A percentile compares a stretch with the other conserved stretches of the same genome.
Evolutionary conservation across 2,888 invertebrate species (phyloP).

Genomic region (Scaptomyza caliginosa): DNA sequence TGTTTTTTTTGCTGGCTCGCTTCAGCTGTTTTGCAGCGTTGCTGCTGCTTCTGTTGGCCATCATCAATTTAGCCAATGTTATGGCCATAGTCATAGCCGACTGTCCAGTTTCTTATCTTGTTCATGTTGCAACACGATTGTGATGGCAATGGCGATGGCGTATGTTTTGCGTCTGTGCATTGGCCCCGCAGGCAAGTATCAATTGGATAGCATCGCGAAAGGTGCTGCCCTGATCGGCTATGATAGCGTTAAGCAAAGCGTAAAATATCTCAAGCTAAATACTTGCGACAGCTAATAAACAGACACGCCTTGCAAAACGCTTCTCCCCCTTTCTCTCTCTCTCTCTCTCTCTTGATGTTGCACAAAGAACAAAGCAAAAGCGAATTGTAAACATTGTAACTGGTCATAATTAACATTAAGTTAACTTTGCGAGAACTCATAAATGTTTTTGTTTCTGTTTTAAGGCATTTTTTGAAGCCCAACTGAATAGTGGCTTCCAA

Average conservation of each 20-base stretch:
- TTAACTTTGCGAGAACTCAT: too few species aligned
- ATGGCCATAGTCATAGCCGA: slow-evolving; percentile 3
- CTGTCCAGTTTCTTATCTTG: slow-evolving; percentile 55
- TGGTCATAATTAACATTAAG: neutral
- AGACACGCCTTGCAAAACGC: slow-evolving; percentile 25
- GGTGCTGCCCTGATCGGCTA: slow-evolving; percentile 44
- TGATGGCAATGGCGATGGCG: slow-evolving; percentile 44
- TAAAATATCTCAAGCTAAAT: slow-evolving; percentile 27
- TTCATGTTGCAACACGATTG: slow-evolving; percentile 65
- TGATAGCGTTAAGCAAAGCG: slow-evolving; percentile 41
- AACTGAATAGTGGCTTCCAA: slow-evolving; percentile 31
- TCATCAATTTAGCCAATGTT: slow-evolving; percentile 35
- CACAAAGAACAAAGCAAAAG: neutral
- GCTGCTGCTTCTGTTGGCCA: slow-evolving; percentile 24
- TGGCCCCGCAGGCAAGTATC: slow-evolving; percentile 48
- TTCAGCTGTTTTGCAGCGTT: slow-evolving; percentile 15
- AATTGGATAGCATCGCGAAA: slow-evolving; percentile 54
- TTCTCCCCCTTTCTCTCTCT: neutral
- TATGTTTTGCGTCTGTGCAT: slow-evolving; percentile 17
- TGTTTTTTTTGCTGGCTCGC: slow-evolving; percentile 13
- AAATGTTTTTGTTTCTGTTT: neutral
- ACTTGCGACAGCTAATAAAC: slow-evolving; percentile 39
- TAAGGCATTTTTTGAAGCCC: slow-evolving; percentile 9
- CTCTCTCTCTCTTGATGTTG: neutral
- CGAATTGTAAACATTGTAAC: neutral